Conservation (phyloP, 2,888 invertebrate genomes). For the Tetragonisca angustula region DNA sequence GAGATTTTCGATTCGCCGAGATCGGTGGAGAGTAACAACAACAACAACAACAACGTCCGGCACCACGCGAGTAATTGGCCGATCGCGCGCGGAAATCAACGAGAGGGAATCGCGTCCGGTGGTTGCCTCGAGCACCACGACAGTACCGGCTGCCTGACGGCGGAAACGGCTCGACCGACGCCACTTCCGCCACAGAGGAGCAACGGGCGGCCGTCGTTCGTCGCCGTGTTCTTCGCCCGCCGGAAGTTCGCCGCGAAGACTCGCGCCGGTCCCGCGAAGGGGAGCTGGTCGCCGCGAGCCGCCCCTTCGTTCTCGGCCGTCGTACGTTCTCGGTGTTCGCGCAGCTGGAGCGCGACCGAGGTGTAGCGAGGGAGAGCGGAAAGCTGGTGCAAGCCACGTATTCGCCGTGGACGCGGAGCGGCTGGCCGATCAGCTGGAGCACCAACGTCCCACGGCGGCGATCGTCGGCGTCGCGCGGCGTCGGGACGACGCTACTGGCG, state of each 20-base stretch:
- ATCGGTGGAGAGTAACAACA: background rate
- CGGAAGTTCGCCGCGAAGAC: slow-evolving; percentile 1
- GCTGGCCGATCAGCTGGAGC: slow-evolving; percentile 17
- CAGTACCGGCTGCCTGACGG: background rate
- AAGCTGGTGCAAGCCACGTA: slow-evolving; percentile 13
- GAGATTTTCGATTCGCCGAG: background rate
- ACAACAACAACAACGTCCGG: too few relatives aligned
- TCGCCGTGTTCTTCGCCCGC: background rate
- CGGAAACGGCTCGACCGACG: slow-evolving; percentile 5
- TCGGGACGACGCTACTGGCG: slow-evolving; percentile 57
- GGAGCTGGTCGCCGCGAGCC: background rate
- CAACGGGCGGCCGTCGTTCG: background rate
- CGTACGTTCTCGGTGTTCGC: background rate
- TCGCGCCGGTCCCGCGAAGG: background rate
- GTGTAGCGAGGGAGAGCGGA: background rate
- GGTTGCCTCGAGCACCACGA: slow-evolving; percentile 19
- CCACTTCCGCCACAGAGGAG: background rate
- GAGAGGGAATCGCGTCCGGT: slow-evolving; percentile 12
- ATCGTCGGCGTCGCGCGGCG: slow-evolving; percentile 40
- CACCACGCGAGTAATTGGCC: background rate
- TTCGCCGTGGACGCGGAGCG: slow-evolving; percentile 8
- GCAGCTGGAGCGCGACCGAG: background rate
- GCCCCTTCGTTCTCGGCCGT: background rate
- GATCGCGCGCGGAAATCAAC: slow-evolving; percentile 28
- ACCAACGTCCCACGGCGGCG: slow-evolving; percentile 31